Evolutionary conservation across 2,797 vertebrate species (phyloP).

Genomic region (Amazona ochrocephala): DNA sequence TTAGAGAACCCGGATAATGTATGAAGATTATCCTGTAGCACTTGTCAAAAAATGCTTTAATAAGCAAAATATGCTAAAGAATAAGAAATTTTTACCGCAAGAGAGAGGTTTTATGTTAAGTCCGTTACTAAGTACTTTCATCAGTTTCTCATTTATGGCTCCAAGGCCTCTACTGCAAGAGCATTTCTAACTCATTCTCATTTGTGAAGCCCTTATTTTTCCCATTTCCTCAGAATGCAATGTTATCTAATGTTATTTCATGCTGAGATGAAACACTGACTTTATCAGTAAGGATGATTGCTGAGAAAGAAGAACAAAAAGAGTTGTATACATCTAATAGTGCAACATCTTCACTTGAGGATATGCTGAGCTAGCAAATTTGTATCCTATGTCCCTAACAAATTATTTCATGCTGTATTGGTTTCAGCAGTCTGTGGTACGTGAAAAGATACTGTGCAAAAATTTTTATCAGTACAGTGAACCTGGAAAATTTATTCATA

Average conservation of each 20-base stretch:
- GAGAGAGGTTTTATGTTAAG: conserved; percentile 27
- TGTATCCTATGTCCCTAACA: conserved; percentile 60
- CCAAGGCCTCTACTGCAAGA: conserved; percentile 23
- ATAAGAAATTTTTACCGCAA: conserved; percentile 25
- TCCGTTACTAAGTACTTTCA: conserved; percentile 22
- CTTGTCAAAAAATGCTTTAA: conserved; percentile 52
- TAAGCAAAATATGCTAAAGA: conserved; percentile 38
- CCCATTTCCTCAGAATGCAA: conserved; percentile 41
- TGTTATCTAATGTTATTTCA: conserved; percentile 76
- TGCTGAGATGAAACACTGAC: conserved; percentile 72
- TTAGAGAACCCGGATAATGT: neutral
- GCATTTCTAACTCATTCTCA: conserved; percentile 71
- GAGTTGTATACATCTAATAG: conserved; percentile 59
- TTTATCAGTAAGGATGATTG: conserved; percentile 67
- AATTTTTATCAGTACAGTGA: conserved; percentile 33
- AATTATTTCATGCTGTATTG: conserved; percentile 53
- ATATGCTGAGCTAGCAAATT: conserved; percentile 73
- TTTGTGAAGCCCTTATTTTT: conserved; percentile 67
- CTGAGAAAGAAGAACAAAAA: conserved; percentile 77
- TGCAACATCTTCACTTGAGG: conserved; percentile 48
- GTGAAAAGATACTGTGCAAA: conserved; percentile 10
- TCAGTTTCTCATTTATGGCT: conserved; percentile 61
- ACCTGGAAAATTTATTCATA: neutral
- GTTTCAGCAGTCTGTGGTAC: conserved; percentile 51
- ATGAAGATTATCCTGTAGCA: conserved; percentile 12